Conservation (phyloP, 2,113 vertebrate species). For the Strix uralensis region DNA sequence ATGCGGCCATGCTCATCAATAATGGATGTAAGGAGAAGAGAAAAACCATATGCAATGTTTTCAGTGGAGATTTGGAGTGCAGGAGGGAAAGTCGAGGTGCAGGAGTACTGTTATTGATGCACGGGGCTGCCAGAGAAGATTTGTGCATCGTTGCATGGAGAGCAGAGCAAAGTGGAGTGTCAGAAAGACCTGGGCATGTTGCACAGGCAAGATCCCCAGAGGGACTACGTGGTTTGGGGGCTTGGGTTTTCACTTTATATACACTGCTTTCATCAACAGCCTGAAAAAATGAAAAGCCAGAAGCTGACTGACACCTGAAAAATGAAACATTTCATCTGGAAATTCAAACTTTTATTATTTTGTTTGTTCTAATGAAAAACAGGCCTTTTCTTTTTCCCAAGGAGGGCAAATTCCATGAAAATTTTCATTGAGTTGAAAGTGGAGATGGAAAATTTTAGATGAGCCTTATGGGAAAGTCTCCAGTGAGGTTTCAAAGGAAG, state of each 20-base stretch:
- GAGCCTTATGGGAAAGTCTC: not conserved
- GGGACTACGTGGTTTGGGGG: not conserved
- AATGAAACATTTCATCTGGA: not conserved
- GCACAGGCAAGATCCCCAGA: not conserved
- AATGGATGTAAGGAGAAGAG: not conserved
- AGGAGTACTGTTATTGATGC: not conserved
- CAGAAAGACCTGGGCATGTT: not conserved
- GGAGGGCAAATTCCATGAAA: not conserved
- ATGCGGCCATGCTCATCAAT: fast-evolving
- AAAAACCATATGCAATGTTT: not conserved
- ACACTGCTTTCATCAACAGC: not conserved
- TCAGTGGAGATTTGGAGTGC: not conserved
- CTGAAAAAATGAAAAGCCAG: not conserved
- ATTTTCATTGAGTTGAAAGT: not conserved
- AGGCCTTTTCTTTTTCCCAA: not conserved
- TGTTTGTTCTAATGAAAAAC: not conserved
- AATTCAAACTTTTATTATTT: not conserved
- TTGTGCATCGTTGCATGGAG: not conserved
- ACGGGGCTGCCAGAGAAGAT: not conserved
- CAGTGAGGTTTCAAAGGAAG: not conserved
- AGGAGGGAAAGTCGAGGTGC: not conserved
- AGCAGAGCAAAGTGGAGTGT: not conserved
- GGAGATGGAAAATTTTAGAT: not conserved
- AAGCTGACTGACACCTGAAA: not conserved
- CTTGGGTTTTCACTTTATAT: not conserved